Base-by-base conservation (phyloP, 2,797 vertebrate genomes). In the Lates japonicus region DNA sequence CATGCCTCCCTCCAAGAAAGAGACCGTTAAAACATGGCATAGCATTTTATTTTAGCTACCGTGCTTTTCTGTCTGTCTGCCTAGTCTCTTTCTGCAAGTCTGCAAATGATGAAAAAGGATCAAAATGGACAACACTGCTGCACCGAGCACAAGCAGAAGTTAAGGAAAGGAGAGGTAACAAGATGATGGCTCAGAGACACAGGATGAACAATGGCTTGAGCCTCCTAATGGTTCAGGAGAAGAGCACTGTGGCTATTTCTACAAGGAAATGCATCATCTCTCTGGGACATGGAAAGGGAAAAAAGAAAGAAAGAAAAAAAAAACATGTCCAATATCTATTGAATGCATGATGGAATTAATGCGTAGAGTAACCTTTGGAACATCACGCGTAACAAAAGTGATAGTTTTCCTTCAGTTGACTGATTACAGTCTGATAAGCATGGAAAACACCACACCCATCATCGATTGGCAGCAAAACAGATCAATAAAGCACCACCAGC, bases 381-480 rank as follows among this genome's bases (percentile, higher is more conserved):
- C 92, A 92, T 93, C 90, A 88, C 69, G 79, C 68, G 76, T 86
- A 94, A 93, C 92, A 92, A 84, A 96, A 93, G 90, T 90, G 91
- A 96, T 94, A 94, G 92, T 93, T 93, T 95, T 95, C 92, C 90
- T 86, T 84, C 93, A 94, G 87, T 91, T 96, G 95, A 96, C 91
- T 94, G 95, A 96, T 95, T 96, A 95, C 80, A 93, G 87, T 88
- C 91, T 93, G 93, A 96, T 96, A 95, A 93, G 90, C 92, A 90
- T 90, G 92, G 95, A 95, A 94, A 95, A 95, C 92, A 94, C 92
- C 94, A 94, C 94, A 94, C 94, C 93, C 94, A 91, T 90, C 91
- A 96, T 95, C 87, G 95, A 96, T 92, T 92, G 80, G 87, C 72
- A 89, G 90, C 87, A 94, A 92, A 95, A 95, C 94, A 95, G 94